Evolutionary conservation across 2,797 vertebrate genomes (phyloP).

Genomic region (Eulemur coronatus): DNA sequence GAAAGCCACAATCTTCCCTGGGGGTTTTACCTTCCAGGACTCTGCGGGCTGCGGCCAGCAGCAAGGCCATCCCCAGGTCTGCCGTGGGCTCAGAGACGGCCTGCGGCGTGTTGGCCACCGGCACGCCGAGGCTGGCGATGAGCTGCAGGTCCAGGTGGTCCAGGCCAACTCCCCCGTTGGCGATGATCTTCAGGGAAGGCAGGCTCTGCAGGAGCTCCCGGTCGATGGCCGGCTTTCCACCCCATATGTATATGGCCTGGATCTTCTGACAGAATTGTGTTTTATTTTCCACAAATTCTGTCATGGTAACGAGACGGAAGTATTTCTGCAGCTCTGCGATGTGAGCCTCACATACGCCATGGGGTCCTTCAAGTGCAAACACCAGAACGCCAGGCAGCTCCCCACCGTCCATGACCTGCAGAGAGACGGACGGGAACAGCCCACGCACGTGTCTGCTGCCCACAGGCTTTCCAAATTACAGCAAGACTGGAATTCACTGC

Average conservation of each 20-base stretch:
- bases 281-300: conserved; percentile 86
- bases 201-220: conserved; percentile 82
- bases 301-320: conserved; percentile 84
- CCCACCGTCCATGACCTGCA: conserved; percentile 82
- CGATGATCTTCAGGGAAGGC: conserved; percentile 86
- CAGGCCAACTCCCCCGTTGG: conserved; percentile 85
- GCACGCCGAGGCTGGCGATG: conserved; percentile 85
- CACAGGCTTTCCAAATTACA: neutral
- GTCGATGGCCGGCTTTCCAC: conserved; percentile 59
- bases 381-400: conserved; percentile 85
- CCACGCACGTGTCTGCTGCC: neutral
- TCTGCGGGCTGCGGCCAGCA: conserved; percentile 87
- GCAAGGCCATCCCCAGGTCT: conserved; percentile 86
- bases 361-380: conserved; percentile 70
- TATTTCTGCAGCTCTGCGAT: conserved; percentile 79
- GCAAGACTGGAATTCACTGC: neutral
- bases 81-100: conserved; percentile 86
- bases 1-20: neutral
- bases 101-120: conserved; percentile 85
- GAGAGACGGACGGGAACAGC: neutral
- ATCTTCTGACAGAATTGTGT: conserved; percentile 83
- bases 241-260: conserved; percentile 85
- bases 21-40: conserved; percentile 85
- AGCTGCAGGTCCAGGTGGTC: conserved; percentile 87
- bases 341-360: conserved; percentile 76